Conservation (phyloP, 2,113 vertebrate genomes). For the Corythoichthys intestinalis region DNA sequence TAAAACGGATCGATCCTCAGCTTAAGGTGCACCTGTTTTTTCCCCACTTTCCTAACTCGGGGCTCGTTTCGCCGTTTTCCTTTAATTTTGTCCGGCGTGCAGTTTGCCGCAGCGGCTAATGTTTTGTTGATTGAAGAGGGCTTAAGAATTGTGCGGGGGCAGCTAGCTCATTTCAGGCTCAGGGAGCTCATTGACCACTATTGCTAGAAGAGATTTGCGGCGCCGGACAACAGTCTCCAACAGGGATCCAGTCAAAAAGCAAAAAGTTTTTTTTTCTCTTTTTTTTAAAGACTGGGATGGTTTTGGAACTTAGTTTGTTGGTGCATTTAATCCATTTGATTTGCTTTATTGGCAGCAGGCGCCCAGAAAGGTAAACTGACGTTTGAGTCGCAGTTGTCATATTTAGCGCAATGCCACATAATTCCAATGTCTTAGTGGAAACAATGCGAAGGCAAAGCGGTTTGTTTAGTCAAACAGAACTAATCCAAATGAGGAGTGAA, state of each 20-base stretch:
- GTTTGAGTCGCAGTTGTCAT: background rate
- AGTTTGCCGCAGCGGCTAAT: slow-evolving; percentile 56
- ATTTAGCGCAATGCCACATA: background rate
- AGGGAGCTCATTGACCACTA: slow-evolving; percentile 33
- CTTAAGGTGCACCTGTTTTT: slow-evolving; percentile 32
- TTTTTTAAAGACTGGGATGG: background rate
- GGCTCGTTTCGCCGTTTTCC: slow-evolving; percentile 46
- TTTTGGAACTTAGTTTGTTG: slow-evolving; percentile 8
- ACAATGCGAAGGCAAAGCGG: background rate
- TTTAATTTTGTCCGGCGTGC: slow-evolving; percentile 54
- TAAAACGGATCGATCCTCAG: slow-evolving; percentile 54
- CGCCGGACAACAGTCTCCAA: background rate
- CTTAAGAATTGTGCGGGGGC: slow-evolving; percentile 42
- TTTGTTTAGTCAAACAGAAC: slow-evolving; percentile 3
- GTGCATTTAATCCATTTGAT: slow-evolving; percentile 15
- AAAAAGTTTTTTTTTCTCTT: background rate
- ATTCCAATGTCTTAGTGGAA: slow-evolving; percentile 12
- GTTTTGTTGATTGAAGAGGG: slow-evolving; percentile 47
- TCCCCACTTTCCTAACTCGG: slow-evolving; percentile 34
- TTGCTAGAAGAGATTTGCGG: slow-evolving; percentile 12
- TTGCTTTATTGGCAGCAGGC: slow-evolving; percentile 29
- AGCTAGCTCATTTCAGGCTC: slow-evolving; percentile 38
- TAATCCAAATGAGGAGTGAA: slow-evolving; percentile 5
- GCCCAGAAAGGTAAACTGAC: background rate
- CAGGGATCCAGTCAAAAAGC: background rate